phyloP scores from a whole-genome alignment of 1,140 invertebrate species.

The Trypoxylus dichotomus region DNA sequence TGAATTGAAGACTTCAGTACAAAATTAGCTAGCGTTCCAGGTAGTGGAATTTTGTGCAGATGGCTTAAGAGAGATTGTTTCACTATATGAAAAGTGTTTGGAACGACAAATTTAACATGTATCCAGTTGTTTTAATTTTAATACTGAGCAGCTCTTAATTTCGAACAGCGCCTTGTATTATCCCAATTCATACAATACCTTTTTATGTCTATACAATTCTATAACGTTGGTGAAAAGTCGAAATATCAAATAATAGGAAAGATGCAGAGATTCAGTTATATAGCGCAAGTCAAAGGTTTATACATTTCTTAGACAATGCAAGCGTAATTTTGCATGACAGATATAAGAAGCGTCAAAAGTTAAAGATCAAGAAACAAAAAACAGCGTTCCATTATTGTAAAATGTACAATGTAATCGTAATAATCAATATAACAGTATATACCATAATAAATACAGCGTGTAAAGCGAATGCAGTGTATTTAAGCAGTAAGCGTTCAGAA shows the following conservation, averaged over 20 bases:
- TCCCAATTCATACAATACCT: not conserved
- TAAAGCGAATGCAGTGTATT: slow-evolving; percentile 46
- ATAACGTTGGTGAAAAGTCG: not conserved
- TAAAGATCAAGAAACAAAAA: slow-evolving; percentile 23
- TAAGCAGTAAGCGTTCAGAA: slow-evolving; percentile 46
- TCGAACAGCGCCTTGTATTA: too few relatives aligned
- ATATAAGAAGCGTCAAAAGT: not conserved
- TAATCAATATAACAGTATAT: slow-evolving; percentile 3
- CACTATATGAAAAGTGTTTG: too few relatives aligned
- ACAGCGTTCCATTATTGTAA: slow-evolving; percentile 9
- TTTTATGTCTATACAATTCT: not conserved
- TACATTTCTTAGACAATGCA: not conserved
- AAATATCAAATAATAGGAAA: not conserved
- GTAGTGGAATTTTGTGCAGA: too few relatives aligned
- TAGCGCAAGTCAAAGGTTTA: slow-evolving; percentile 1
- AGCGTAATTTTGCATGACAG: slow-evolving; percentile 25
- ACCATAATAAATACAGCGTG: slow-evolving; percentile 31
- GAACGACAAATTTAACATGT: too few relatives aligned
- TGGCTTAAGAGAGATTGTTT: too few relatives aligned
- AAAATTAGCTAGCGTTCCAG: too few relatives aligned
- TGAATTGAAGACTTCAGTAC: too few relatives aligned
- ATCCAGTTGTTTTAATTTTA: too few relatives aligned
- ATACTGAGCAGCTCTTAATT: too few relatives aligned
- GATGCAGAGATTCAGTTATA: slow-evolving; percentile 17
- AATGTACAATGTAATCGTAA: slow-evolving; percentile 11